These are phyloP conservation scores for Pogoniulus pusillus DNA, from an alignment of 2,797 vertebrate genomes.

Conservation along the genomic window DNA sequence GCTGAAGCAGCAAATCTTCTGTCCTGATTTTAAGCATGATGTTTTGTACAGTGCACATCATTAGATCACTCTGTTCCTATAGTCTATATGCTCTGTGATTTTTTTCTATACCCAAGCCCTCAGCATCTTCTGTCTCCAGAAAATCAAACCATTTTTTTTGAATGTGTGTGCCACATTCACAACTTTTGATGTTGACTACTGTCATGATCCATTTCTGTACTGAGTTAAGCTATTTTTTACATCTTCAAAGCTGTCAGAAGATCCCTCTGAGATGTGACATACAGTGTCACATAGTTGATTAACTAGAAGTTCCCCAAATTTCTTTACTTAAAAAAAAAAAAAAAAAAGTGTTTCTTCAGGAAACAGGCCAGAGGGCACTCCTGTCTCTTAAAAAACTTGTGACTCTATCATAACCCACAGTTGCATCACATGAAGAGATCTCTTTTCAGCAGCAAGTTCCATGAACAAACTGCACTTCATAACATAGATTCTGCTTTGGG, in stretches of 20 bases:
- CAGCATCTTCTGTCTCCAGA: background rate
- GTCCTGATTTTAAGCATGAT: background rate
- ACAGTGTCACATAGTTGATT: background rate
- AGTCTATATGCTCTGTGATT: background rate
- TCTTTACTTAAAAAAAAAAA: no score
- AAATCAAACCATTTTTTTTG: background rate
- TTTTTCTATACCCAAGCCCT: background rate
- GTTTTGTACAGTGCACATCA: background rate
- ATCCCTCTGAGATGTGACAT: background rate
- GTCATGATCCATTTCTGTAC: background rate
- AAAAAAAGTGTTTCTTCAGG: background rate
- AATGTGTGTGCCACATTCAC: background rate
- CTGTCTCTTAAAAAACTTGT: background rate
- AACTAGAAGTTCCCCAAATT: background rate
- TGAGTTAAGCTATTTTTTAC: background rate
- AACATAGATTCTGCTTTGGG: background rate
- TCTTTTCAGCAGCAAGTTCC: background rate
- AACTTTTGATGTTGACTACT: background rate
- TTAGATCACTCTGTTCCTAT: background rate
- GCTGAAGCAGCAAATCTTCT: background rate
- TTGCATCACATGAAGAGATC: background rate
- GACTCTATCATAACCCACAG: background rate
- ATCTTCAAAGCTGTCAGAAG: background rate
- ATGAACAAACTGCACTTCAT: background rate
- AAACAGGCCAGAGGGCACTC: background rate